Conservation (phyloP, 2,888 invertebrate genomes). For the Eugnorisma glareosa region DNA sequence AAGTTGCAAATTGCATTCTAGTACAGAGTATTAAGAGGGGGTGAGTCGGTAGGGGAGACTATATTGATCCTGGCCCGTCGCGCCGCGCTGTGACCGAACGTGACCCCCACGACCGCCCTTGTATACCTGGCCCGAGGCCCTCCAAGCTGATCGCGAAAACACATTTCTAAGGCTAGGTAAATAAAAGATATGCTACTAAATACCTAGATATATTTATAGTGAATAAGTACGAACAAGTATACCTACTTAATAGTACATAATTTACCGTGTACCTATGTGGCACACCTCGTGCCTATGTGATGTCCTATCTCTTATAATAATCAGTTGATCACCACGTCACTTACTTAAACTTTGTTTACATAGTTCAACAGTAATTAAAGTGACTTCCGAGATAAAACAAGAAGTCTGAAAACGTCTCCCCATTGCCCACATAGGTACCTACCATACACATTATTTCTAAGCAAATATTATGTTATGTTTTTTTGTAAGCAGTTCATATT, state of each 20-base stretch:
- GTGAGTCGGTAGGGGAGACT: conserved; percentile 73
- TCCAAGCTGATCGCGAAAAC: conserved; percentile 41
- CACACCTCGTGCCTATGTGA: neutral
- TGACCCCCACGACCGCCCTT: conserved; percentile 85
- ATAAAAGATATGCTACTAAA: neutral
- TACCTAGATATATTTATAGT: neutral
- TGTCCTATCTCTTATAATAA: neutral
- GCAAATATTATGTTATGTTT: neutral
- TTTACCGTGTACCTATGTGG: neutral
- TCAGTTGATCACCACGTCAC: neutral
- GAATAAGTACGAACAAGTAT: neutral
- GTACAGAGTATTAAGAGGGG: conserved; percentile 66
- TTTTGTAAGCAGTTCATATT: neutral
- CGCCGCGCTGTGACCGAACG: conserved; percentile 87
- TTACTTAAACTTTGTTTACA: neutral
- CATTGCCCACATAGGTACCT: neutral
- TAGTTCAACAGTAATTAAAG: neutral
- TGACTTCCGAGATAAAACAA: neutral
- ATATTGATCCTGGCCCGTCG: conserved; percentile 87
- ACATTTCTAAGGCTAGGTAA: conserved; percentile 9
- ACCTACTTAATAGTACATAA: neutral
- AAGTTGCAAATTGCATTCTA: conserved; percentile 80
- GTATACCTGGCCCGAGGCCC: conserved; percentile 70
- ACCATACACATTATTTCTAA: neutral
- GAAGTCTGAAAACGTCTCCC: neutral